Evolutionary conservation across 2,888 invertebrate genomes (phyloP).

Genomic region (Coronaproctus castanopsis): DNA sequence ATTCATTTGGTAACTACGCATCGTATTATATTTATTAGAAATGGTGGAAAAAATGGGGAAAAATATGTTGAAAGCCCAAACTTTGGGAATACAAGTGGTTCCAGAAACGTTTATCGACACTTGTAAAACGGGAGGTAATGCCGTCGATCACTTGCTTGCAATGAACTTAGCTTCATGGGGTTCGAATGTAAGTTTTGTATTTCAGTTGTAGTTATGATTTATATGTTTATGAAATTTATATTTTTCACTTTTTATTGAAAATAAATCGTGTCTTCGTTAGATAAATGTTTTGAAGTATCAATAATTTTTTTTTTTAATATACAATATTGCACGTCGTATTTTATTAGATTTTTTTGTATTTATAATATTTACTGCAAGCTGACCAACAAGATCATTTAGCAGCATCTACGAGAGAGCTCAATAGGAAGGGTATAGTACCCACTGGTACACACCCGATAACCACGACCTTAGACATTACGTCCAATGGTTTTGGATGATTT

Average conservation of each 20-base stretch:
- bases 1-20: too few species aligned
- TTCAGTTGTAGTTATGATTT: slow-evolving; percentile 22
- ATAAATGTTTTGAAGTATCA: background rate
- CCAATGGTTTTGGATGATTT: too few species aligned
- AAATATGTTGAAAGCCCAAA: slow-evolving; percentile 43
- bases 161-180: slow-evolving; percentile 69
- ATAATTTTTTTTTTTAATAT: background rate
- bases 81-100: slow-evolving; percentile 56
- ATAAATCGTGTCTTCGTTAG: background rate
- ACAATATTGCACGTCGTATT: too few species aligned
- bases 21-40: slow-evolving; percentile 27
- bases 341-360: too few species aligned
- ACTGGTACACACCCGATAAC: too few species aligned
- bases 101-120: slow-evolving; percentile 52
- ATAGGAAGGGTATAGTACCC: too few species aligned
- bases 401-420: too few species aligned
- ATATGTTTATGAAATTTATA: background rate
- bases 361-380: too few species aligned
- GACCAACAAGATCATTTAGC: too few species aligned
- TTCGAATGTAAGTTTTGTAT: slow-evolving; percentile 43
- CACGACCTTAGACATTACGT: too few species aligned
- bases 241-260: background rate
- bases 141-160: slow-evolving; percentile 40
- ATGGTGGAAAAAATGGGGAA: slow-evolving; percentile 45
- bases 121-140: slow-evolving; percentile 34